A percentile compares a stretch with the other conserved stretches of the same genome.
Evolutionary conservation across 2,888 invertebrate species (phyloP).

Genomic region (Phengaris alcon): DNA sequence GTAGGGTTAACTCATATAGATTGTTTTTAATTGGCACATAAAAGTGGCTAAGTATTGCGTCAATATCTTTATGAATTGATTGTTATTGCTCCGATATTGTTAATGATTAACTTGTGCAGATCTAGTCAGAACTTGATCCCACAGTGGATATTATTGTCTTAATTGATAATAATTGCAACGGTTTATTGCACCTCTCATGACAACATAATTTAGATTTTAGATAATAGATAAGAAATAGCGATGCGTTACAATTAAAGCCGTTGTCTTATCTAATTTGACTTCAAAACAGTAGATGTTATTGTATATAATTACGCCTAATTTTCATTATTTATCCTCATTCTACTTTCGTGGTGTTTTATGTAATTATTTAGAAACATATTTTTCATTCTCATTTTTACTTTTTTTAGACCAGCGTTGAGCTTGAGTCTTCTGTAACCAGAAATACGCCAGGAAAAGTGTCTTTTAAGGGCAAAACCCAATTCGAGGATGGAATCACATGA

Average conservation of each 20-base stretch:
- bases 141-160: neutral
- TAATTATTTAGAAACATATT: neutral
- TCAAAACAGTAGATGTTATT: too few relatives aligned
- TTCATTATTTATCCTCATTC: too few relatives aligned
- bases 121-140: neutral
- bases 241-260: too few relatives aligned
- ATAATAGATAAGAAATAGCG: too few relatives aligned
- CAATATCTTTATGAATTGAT: constrained; percentile 24
- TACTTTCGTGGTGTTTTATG: too few relatives aligned
- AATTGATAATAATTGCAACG: too few relatives aligned
- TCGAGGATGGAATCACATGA: constrained; percentile 76
- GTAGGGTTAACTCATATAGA: constrained; percentile 20
- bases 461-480: constrained; percentile 58
- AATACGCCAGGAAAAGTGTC: constrained; percentile 70
- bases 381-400: neutral
- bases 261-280: too few relatives aligned
- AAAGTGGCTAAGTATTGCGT: constrained; percentile 13
- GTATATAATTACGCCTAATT: too few relatives aligned
- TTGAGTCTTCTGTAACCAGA: constrained; percentile 51
- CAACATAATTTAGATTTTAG: too few relatives aligned
- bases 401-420: constrained; percentile 47
- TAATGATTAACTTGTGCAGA: neutral
- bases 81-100: neutral
- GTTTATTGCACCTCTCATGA: too few relatives aligned
- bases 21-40: constrained; percentile 25